These are phyloP conservation scores for Leptopilina clavipes DNA, from an alignment of 1,140 invertebrate genomes.

Conservation along the genomic window DNA sequence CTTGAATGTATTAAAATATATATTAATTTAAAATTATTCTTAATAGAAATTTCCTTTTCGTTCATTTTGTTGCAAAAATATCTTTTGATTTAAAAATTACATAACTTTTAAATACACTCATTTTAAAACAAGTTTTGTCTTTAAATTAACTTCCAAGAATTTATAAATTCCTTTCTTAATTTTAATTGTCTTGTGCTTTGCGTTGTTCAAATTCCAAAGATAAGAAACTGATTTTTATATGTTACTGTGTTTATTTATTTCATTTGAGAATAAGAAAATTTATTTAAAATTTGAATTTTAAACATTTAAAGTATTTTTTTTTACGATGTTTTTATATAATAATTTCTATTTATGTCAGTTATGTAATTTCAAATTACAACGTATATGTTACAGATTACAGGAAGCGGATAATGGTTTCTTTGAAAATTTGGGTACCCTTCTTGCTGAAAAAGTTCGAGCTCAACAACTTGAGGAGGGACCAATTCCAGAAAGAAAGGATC, in stretches of 20 bases:
- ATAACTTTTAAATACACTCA: slow-evolving; percentile 7
- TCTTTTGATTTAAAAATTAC: neutral
- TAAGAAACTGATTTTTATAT: no score
- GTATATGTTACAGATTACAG: slow-evolving; percentile 79
- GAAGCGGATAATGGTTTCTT: slow-evolving; percentile 87
- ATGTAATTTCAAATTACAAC: neutral
- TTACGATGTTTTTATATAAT: no score
- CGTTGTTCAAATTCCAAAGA: no score
- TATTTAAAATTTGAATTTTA: no score
- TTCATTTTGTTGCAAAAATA: neutral
- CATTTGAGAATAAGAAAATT: no score
- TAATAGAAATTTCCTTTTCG: no score
- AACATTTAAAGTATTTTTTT: no score
- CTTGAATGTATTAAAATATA: no score
- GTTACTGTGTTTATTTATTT: no score
- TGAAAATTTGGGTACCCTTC: slow-evolving; percentile 84
- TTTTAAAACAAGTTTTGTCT: slow-evolving; percentile 34
- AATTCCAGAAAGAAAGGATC: slow-evolving; percentile 52
- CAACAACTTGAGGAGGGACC: slow-evolving; percentile 64
- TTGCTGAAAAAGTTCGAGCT: slow-evolving; percentile 77
- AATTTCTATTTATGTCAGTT: no score
- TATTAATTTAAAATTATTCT: no score
- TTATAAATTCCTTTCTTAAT: neutral
- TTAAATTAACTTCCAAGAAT: slow-evolving; percentile 29
- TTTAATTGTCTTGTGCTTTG: slow-evolving; percentile 29